These are phyloP conservation scores for Perodicticus potto DNA, from an alignment of 2,797 vertebrate species.

Conservation along the genomic window DNA sequence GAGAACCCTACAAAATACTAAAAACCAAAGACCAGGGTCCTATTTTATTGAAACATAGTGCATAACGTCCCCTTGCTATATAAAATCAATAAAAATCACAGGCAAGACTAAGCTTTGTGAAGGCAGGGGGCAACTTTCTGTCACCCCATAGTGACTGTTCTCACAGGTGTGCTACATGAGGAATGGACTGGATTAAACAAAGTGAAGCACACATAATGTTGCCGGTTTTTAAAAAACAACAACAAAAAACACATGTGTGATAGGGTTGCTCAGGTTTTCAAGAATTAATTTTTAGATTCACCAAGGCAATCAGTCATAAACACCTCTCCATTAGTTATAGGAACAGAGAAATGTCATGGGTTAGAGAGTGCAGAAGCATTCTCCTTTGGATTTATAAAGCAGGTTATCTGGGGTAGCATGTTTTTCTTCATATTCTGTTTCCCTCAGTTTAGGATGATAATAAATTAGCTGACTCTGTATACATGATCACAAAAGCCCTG, in stretches of 20 bases:
- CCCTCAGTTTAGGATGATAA: conserved; percentile 9
- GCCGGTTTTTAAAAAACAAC: not conserved
- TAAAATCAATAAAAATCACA: not conserved
- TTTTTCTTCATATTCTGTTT: conserved; percentile 50
- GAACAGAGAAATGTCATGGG: not conserved
- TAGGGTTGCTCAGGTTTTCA: not conserved
- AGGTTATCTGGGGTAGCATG: not conserved
- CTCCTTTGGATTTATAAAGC: not conserved
- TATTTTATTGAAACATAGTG: not conserved
- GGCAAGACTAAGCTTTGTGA: not conserved
- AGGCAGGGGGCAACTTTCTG: not conserved
- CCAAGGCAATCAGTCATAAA: not conserved
- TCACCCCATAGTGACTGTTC: not conserved
- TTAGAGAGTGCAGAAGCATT: not conserved
- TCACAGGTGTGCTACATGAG: not conserved
- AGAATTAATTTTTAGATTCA: not conserved
- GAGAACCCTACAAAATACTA: not conserved
- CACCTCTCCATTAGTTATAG: not conserved
- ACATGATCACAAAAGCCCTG: not conserved
- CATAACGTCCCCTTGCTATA: not conserved
- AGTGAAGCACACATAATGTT: not conserved
- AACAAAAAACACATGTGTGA: too few relatives aligned
- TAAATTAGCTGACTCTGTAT: not conserved
- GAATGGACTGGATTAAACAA: not conserved
- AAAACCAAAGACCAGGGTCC: not conserved